Percentiles rank a stretch among this genome's conserved stretches.
phyloP scores from a whole-genome alignment of 2,113 vertebrate genomes.

The Barbus barbus region DNA sequence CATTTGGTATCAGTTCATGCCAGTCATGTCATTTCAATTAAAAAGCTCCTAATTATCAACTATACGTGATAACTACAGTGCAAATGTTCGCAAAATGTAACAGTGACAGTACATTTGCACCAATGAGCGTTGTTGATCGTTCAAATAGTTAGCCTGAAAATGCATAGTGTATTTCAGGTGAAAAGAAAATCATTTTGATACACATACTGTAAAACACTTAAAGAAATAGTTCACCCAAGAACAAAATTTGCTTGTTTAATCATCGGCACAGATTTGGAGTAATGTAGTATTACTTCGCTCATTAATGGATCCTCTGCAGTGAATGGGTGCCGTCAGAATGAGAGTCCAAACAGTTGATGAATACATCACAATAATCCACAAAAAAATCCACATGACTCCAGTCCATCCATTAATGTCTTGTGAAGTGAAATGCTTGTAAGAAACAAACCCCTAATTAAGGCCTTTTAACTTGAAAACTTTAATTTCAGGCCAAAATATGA shows the following conservation, averaged over 20 bases:
- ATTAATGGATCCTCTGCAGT: no score
- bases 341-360: not conserved
- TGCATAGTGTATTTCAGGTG: constrained; percentile 51
- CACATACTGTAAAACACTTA: not conserved
- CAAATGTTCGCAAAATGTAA: constrained; percentile 37
- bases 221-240: not conserved
- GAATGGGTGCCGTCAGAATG: not conserved
- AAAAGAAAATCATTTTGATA: not conserved
- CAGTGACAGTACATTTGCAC: constrained; percentile 34
- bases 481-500: no score
- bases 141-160: constrained; percentile 39
- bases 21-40: not conserved
- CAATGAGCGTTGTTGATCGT: not conserved
- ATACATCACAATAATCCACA: not conserved
- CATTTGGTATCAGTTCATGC: not conserved
- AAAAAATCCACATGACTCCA: not conserved
- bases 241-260: not conserved
- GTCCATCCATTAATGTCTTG: no score
- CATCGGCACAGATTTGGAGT: no score
- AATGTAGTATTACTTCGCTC: no score
- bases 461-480: no score
- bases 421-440: no score
- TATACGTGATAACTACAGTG: constrained; percentile 37
- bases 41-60: constrained; percentile 27
- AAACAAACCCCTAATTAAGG: no score